These are phyloP conservation scores for Drosophila sordidapex DNA, from an alignment of 2,888 invertebrate genomes.

Conservation along the genomic window DNA sequence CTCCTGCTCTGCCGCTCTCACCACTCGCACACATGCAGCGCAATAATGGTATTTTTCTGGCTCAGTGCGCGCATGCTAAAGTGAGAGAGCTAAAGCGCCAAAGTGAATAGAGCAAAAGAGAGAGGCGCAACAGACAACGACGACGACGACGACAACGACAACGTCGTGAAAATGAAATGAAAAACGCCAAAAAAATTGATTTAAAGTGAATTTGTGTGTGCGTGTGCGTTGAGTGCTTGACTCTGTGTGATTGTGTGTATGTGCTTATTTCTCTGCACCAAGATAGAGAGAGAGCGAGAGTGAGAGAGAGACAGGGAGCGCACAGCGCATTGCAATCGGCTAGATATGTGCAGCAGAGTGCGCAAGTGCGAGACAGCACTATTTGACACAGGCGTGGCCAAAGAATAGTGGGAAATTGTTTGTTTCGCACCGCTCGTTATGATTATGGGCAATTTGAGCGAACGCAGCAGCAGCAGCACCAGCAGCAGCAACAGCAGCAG, in stretches of 20 bases:
- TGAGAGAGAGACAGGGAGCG: neutral
- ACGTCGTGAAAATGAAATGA: constrained; percentile 76
- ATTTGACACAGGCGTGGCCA: constrained; percentile 63
- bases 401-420: constrained; percentile 78
- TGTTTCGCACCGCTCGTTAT: neutral
- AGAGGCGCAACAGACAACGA: constrained; percentile 67
- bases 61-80: constrained; percentile 53
- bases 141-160: constrained; percentile 26
- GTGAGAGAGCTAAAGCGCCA: constrained; percentile 26
- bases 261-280: constrained; percentile 3
- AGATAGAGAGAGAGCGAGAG: constrained; percentile 15
- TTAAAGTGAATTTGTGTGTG: constrained; percentile 74
- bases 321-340: neutral
- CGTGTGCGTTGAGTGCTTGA: constrained; percentile 18
- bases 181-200: constrained; percentile 79
- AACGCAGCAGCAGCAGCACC: neutral
- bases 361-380: constrained; percentile 41
- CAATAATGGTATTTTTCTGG: constrained; percentile 80
- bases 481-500: neutral
- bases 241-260: constrained; percentile 1
- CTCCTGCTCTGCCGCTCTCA: neutral
- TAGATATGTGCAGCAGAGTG: neutral
- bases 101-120: constrained; percentile 27
- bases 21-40: constrained; percentile 9
- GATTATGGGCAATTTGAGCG: neutral